Evolutionary conservation across 2,113 vertebrate genomes (phyloP).

Genomic region (Nothocercus nigrocapillus): DNA sequence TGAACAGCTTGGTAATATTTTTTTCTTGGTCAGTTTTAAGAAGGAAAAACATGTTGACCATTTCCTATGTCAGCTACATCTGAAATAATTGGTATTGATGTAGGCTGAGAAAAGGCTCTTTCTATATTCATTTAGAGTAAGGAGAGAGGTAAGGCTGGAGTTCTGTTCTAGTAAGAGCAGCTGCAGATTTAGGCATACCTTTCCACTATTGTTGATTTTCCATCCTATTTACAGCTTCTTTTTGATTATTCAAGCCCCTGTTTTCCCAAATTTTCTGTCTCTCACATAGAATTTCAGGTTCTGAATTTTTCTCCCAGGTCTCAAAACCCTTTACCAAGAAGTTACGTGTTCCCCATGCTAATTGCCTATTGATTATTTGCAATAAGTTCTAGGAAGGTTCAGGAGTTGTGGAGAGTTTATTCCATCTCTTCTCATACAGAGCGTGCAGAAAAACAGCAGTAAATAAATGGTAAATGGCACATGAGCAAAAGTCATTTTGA

Average conservation of each 20-base stretch:
- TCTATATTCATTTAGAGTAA: not conserved
- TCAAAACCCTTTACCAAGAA: not conserved
- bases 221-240: not conserved
- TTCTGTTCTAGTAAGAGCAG: not conserved
- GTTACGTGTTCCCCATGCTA: not conserved
- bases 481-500: not conserved
- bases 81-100: not conserved
- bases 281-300: not conserved
- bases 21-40: not conserved
- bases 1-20: not conserved
- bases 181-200: not conserved
- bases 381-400: not conserved
- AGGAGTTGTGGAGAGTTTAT: not conserved
- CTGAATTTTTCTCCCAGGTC: not conserved
- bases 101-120: not conserved
- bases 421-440: not conserved
- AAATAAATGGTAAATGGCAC: not conserved
- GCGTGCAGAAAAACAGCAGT: not conserved
- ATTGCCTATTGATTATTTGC: not conserved
- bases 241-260: not conserved
- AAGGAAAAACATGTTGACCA: not conserved
- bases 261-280: not conserved
- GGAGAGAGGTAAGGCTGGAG: not conserved
- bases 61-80: not conserved
- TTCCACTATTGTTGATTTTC: not conserved